Evolutionary conservation across 2,797 vertebrate genomes (phyloP), one percentile per base, ranked within the genome.

Genomic region (Discoglossus pictus): DNA sequence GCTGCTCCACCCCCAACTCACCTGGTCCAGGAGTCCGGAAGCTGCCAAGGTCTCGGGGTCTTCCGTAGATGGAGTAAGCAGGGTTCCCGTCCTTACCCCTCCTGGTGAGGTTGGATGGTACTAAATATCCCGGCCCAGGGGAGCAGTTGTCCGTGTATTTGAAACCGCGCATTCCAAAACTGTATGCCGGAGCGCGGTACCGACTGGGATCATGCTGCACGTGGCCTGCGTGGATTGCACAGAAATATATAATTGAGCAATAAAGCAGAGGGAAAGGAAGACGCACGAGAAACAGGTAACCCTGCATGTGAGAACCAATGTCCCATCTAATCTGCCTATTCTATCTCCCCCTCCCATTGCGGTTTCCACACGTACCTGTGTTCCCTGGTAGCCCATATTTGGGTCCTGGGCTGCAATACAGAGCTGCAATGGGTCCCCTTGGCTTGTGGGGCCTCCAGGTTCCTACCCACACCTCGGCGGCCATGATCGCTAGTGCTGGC

Each of bases 381-480:
- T 86, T 86, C 21, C 86, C 86, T 15, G 94, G 94, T 17, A 96
- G 87, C 24, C 84, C 81, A 65, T 97, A 97, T 44, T 93, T 94
- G 47, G 95, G 94, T 2, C 94, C 94, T 0, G 93, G 95, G 52
- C 92, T 87, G 7, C 82, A 48, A 44, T 90, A 93, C 21, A 88
- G 80, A 0, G 94, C 93, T 7, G 93, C 92, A 61, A 97, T 93
- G 12, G 92, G 91, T 11, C 93, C 93, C 44, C 85, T 88, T n/a
- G 92, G 90, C 54, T 72, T 89, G 78, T 97, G 95, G 2, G 95
- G 94, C 69, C 89, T 86, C 93, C 94, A 97, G 9, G 70, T 39
- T 17, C 94, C 94, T 47, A 94, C 89, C 89, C 93, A 95, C 36
- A 61, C 35, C 2, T 90, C 85, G 3, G 72, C 46, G 38, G 80